Evolutionary conservation across 2,797 vertebrate species (phyloP).

Genomic region (Argyrosomus regius): DNA sequence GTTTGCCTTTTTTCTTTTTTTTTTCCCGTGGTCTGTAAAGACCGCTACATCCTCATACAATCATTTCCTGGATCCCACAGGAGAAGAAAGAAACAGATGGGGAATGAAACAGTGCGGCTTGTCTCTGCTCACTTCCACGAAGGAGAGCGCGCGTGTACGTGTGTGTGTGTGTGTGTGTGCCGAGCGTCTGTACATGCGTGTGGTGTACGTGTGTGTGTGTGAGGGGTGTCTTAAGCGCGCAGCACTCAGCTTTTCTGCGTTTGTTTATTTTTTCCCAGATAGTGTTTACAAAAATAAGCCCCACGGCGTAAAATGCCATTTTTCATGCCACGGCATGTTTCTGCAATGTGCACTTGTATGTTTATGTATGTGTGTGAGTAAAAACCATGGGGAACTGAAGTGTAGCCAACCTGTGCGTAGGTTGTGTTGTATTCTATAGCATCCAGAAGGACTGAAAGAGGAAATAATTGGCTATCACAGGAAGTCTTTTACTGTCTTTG

Average conservation of each 20-base stretch:
- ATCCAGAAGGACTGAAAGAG: conserved; percentile 45
- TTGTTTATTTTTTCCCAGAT: conserved; percentile 42
- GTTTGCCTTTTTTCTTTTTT: conserved; percentile 8
- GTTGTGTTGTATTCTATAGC: conserved; percentile 35
- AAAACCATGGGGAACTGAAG: conserved; percentile 9
- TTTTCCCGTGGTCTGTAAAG: conserved; percentile 34
- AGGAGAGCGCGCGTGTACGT: neutral
- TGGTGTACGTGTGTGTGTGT: neutral
- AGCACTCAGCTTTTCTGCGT: conserved; percentile 6
- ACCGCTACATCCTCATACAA: conserved; percentile 50
- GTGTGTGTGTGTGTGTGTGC: conserved; percentile 5
- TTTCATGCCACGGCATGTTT: conserved; percentile 20
- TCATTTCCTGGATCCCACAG: conserved; percentile 56
- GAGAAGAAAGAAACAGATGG: conserved; percentile 57
- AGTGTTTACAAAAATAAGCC: conserved; percentile 60
- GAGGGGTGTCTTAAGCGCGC: conserved; percentile 17
- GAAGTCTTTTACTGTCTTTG: conserved; percentile 27
- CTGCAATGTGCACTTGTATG: neutral
- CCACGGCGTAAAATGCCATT: conserved; percentile 41
- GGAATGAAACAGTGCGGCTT: conserved; percentile 48
- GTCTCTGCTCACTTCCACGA: conserved; percentile 42
- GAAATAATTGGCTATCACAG: conserved; percentile 53
- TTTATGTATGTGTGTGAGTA: conserved; percentile 5
- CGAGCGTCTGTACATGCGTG: too few species aligned
- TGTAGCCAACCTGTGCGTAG: conserved; percentile 30